Conservation (phyloP, 2,113 vertebrate genomes). For the Perognathus longimembris region DNA sequence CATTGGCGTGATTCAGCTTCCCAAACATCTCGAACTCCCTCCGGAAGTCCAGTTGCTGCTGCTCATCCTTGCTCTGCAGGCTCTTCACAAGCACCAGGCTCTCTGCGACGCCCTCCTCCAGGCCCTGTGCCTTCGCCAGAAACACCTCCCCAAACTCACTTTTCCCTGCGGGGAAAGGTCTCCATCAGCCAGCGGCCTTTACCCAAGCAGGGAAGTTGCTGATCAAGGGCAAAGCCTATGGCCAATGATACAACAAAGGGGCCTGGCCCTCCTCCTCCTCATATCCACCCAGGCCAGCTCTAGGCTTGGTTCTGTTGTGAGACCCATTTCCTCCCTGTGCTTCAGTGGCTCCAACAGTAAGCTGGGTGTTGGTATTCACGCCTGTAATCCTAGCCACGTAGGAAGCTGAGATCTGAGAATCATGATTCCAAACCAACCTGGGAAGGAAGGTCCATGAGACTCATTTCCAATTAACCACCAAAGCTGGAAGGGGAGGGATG, state of each 20-base stretch:
- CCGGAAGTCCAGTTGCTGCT: conserved; percentile 94
- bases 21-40: conserved; percentile 97
- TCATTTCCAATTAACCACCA: no score
- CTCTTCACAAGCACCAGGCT: conserved; percentile 95
- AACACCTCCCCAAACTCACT: conserved; percentile 98
- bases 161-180: conserved; percentile 87
- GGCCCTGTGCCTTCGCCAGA: conserved; percentile 93
- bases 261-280: no score
- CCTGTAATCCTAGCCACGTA: no score
- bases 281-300: neutral
- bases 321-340: neutral
- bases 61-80: conserved; percentile 94
- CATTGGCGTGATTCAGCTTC: conserved; percentile 93
- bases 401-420: no score
- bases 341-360: neutral
- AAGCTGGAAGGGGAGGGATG: no score
- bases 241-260: neutral
- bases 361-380: neutral
- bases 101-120: conserved; percentile 91
- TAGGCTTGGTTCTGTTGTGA: neutral
- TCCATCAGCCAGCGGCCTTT: neutral
- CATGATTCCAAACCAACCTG: no score
- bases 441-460: no score
- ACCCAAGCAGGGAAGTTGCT: neutral
- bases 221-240: neutral